These are phyloP conservation scores for Cydia strobilella DNA, from an alignment of 1,140 invertebrate genomes.

Conservation along the genomic window DNA sequence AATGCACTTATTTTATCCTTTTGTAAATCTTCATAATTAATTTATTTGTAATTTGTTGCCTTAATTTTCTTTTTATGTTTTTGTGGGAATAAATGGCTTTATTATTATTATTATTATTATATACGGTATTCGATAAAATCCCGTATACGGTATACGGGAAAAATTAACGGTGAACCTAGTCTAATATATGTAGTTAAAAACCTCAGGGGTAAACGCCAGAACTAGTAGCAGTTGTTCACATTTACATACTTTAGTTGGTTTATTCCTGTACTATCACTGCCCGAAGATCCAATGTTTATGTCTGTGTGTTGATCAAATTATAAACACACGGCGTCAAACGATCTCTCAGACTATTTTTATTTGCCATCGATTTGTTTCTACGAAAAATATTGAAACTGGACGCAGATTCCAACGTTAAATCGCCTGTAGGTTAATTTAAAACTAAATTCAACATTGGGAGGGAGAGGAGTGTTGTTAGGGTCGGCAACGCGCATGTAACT, in stretches of 20 bases:
- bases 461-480: no score
- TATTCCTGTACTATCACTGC: constrained; percentile 50
- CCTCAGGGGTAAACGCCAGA: neutral
- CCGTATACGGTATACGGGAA: no score
- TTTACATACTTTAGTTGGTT: constrained; percentile 27
- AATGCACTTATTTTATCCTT: no score
- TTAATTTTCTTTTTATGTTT: no score
- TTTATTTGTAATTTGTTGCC: no score
- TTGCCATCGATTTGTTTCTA: constrained; percentile 29
- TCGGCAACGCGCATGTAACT: no score
- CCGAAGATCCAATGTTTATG: constrained; percentile 49
- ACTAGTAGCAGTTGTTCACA: constrained; percentile 38
- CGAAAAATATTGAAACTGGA: constrained; percentile 10
- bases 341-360: constrained; percentile 26
- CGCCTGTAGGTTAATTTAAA: neutral
- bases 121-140: no score
- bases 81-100: no score
- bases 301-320: constrained; percentile 55
- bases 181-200: neutral
- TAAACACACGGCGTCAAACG: constrained; percentile 41
- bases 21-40: no score
- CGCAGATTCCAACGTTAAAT: neutral
- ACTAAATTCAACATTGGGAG: no score
- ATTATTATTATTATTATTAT: no score
- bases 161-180: no score